Base-by-base conservation (phyloP, 2,113 vertebrate genomes). In the Malurus elegans region DNA sequence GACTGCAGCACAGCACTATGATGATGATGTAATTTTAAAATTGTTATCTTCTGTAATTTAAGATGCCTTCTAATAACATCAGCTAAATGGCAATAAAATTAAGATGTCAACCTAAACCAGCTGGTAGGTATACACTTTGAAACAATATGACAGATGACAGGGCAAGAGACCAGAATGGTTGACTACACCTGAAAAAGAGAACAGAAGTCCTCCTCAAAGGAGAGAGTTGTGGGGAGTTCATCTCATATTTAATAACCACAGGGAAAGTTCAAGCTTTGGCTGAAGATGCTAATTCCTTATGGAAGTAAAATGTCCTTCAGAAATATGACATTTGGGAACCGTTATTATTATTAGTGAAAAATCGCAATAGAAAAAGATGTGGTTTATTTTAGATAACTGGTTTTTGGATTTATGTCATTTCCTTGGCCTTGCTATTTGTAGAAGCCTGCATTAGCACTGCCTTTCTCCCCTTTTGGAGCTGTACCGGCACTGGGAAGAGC, bases 361-460 rank as follows among this genome's bases (percentile, higher is more conserved):
- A n/a, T 12, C 0, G 2, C 16, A 65, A 7, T 16, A 7, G 6
- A 47, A 81, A 47, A 81, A 34, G 3, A 47, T 18, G 20, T 0
- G 3, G 19, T 92, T 92, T 42, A 36, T 50, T 91, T 94, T 42
- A 85, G 69, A 65, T 34, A 44, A 18, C 8, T 24, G 5, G 78
- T 32, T 92, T 91, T 84, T 23, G 80, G 24, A 44, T 78, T 78
- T 66, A 34, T 6, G 3, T 44, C 0, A 5, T 48, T 78, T 72
- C 20, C 31, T 74, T 69, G 57, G 53, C 74, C 23, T 71, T 60
- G 32, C 17, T 78, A 51, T n/a, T 36, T 48, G 53, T n/a, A 71
- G 19, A n/a, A 87, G 21, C 19, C 70, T 25, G 53, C 1, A 1
- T 48, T 32, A 74, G 57, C 10, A 50, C 10, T 48, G 81, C 26